Percentiles rank a stretch among this genome's conserved stretches.
These are phyloP conservation scores for Sarcophaga variegata DNA, from an alignment of 2,888 invertebrate genomes.

Conservation along the genomic window DNA sequence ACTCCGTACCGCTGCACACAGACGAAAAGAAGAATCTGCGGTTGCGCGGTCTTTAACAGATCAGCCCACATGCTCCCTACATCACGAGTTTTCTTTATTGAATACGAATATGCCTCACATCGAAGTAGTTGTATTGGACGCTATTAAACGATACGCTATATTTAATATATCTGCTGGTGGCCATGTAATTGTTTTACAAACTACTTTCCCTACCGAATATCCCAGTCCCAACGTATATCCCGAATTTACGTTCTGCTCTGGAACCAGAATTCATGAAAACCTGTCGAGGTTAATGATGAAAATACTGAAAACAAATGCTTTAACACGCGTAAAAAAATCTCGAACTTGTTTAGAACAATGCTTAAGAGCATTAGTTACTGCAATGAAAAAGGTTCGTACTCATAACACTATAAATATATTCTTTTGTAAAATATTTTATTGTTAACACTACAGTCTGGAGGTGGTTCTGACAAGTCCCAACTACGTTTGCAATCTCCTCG, in stretches of 20 bases:
- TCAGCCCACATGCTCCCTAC: conserved; percentile 83
- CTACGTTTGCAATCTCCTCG: conserved; percentile 81
- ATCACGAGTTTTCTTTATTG: conserved; percentile 89
- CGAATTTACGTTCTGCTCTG: conserved; percentile 86
- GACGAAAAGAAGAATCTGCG: conserved; percentile 76
- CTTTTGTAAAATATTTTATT: not conserved
- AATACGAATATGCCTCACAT: conserved; percentile 90
- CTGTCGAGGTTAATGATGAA: conserved; percentile 89
- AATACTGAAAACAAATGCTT: conserved; percentile 90
- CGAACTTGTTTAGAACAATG: conserved; percentile 94
- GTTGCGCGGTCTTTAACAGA: conserved; percentile 79
- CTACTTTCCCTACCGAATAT: conserved; percentile 88
- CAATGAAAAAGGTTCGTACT: conserved; percentile 83
- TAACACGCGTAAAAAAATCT: conserved; percentile 91
- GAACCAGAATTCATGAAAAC: conserved; percentile 87
- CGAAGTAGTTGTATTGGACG: conserved; percentile 83
- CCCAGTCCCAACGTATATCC: conserved; percentile 86
- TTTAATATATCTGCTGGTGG: conserved; percentile 80
- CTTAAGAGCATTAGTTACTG: conserved; percentile 87
- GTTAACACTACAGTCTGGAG: conserved; percentile 71
- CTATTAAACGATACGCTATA: conserved; percentile 83
- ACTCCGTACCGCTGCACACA: conserved; percentile 24
- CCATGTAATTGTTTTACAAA: conserved; percentile 83
- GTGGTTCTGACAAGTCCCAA: conserved; percentile 79
- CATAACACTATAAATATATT: too few relatives aligned